phyloP scores from a whole-genome alignment of 2,888 invertebrate species.

The Nemurella pictetii region DNA sequence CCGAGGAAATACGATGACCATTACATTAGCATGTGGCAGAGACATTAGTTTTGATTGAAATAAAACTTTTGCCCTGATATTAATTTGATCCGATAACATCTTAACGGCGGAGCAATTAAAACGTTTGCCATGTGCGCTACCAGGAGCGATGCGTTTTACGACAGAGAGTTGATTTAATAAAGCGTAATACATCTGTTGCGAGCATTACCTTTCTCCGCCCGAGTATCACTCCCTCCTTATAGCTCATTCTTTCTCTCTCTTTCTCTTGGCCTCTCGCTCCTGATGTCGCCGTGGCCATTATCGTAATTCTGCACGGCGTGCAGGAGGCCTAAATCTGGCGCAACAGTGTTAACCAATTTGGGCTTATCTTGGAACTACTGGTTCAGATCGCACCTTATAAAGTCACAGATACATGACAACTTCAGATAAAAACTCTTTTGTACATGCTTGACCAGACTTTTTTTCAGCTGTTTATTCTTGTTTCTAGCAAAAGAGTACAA shows the following conservation, averaged over 20 bases:
- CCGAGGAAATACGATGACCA: not conserved
- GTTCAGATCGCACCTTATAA: not conserved
- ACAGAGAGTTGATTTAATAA: not conserved
- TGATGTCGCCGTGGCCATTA: not conserved
- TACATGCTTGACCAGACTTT: not conserved
- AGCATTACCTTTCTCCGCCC: slow-evolving; percentile 11
- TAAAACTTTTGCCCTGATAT: not conserved
- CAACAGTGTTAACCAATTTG: slow-evolving; percentile 23
- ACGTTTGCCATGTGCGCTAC: slow-evolving; percentile 5
- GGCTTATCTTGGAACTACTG: slow-evolving; percentile 23
- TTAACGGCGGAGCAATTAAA: not conserved
- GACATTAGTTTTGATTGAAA: slow-evolving; percentile 5
- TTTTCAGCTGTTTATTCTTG: not conserved
- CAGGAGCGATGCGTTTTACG: not conserved
- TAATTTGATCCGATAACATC: not conserved
- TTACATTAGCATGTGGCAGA: not conserved
- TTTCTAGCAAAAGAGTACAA: not conserved
- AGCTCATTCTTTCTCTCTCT: not conserved
- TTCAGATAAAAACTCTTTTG: slow-evolving; percentile 9
- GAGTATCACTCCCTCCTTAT: not conserved
- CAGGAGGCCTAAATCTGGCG: not conserved
- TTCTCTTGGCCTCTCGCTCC: not conserved
- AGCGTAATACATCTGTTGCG: not conserved
- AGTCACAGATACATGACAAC: not conserved
- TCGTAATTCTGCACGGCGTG: not conserved